Evolutionary conservation across 2,797 vertebrate genomes (phyloP).

Genomic region (Acanthornis magna): DNA sequence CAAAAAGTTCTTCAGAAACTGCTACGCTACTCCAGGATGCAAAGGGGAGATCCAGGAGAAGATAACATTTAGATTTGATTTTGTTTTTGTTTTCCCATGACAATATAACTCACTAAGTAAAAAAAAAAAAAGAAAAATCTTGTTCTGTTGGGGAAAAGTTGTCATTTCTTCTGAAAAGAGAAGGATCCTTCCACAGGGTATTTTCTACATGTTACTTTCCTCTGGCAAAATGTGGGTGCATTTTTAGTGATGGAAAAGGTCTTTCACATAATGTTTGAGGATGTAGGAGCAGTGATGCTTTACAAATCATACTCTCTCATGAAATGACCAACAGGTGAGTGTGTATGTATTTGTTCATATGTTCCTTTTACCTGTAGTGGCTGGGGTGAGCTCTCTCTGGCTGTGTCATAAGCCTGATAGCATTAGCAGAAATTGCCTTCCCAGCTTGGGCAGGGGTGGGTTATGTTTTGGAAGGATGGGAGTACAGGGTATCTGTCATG

Average conservation of each 20-base stretch:
- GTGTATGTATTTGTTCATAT: neutral
- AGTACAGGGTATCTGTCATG: fast-evolving
- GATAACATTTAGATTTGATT: fast-evolving
- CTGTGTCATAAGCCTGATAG: neutral
- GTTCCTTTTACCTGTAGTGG: neutral
- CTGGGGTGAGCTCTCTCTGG: neutral
- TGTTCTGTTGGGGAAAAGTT: neutral
- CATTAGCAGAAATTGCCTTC: neutral
- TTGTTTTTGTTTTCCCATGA: neutral
- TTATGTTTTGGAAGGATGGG: neutral
- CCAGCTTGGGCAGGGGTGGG: neutral
- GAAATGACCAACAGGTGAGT: neutral
- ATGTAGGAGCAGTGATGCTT: neutral
- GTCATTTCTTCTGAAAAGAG: neutral
- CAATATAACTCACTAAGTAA: neutral
- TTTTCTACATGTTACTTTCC: neutral
- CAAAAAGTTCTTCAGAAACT: neutral
- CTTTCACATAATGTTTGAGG: neutral
- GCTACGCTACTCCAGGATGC: neutral
- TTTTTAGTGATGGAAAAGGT: neutral
- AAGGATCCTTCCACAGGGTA: neutral
- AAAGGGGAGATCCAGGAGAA: neutral
- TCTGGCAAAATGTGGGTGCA: neutral
- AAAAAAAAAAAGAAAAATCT: neutral
- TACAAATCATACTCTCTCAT: neutral